These are phyloP conservation scores for Myotis brandtii DNA, from an alignment of 2,113 vertebrate species.

Conservation along the genomic window DNA sequence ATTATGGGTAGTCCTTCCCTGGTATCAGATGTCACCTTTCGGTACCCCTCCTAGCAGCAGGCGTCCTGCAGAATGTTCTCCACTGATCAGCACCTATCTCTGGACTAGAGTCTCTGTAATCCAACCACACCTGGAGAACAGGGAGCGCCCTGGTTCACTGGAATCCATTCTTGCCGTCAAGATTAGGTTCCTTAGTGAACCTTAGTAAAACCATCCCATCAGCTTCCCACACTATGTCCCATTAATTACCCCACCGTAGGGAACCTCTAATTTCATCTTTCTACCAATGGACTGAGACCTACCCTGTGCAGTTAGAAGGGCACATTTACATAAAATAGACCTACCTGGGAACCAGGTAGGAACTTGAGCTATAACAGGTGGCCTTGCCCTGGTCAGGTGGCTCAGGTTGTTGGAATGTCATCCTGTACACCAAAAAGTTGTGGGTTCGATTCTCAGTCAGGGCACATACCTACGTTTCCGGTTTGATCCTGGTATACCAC, in stretches of 20 bases:
- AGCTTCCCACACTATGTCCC: too few relatives aligned
- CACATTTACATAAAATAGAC: background rate
- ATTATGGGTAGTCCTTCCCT: background rate
- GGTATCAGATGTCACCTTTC: background rate
- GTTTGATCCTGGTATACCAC: too few relatives aligned
- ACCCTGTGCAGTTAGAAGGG: background rate
- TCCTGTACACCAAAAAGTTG: background rate
- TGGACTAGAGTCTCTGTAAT: background rate
- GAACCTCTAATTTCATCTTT: background rate
- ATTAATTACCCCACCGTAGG: too few relatives aligned
- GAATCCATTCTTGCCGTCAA: background rate
- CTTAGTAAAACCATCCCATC: background rate
- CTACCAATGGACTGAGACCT: background rate
- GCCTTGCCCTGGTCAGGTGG: background rate
- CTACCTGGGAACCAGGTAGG: background rate
- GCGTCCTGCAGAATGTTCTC: background rate
- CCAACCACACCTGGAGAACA: background rate
- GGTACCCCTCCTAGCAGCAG: background rate
- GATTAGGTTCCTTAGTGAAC: background rate
- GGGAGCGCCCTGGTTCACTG: background rate
- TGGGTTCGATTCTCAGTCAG: background rate
- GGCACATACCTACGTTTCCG: background rate
- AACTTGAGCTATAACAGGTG: background rate
- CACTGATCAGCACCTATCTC: rapidly evolving
- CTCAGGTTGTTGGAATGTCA: background rate